Evolutionary conservation across 1,140 invertebrate genomes (phyloP).

Genomic region (Monochamus saltuarius): DNA sequence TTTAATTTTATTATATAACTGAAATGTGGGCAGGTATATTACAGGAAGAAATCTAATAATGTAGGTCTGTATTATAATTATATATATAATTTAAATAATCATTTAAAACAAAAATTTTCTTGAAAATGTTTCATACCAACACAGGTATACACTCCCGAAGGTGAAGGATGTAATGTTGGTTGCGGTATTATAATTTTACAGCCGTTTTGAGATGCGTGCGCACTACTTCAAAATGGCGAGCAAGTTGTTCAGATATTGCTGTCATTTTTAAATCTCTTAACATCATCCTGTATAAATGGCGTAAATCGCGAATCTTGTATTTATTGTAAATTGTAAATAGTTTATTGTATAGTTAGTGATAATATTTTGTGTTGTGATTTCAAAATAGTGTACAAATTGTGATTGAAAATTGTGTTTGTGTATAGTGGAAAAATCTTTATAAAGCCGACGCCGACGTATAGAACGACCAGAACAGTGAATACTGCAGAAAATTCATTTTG

Average conservation of each 20-base stretch:
- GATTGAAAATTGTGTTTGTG: conserved; percentile 49
- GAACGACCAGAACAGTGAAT: conserved; percentile 37
- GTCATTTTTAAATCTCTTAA: conserved; percentile 52
- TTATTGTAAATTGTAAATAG: conserved; percentile 54
- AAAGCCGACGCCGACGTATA: conserved; percentile 48
- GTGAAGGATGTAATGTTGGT: too few relatives aligned
- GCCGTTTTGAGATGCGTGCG: conserved; percentile 40
- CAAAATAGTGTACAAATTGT: conserved; percentile 45
- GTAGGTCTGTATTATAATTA: too few relatives aligned
- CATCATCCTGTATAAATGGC: conserved; percentile 51
- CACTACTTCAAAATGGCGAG: conserved; percentile 49
- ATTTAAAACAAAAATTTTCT: too few relatives aligned
- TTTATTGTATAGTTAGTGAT: conserved; percentile 54
- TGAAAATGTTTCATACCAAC: too few relatives aligned
- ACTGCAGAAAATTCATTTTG: conserved; percentile 43
- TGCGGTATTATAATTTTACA: not conserved
- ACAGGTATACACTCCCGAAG: too few relatives aligned
- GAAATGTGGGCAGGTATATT: too few relatives aligned
- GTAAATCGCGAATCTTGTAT: conserved; percentile 46
- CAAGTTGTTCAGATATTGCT: conserved; percentile 44
- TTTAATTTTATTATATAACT: too few relatives aligned
- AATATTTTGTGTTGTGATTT: conserved; percentile 53
- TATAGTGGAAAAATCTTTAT: conserved; percentile 44
- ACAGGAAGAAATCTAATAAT: too few relatives aligned
- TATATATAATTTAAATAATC: too few relatives aligned